Conservation (phyloP, 2,888 invertebrate genomes). For the Margaritifera margaritifera region DNA sequence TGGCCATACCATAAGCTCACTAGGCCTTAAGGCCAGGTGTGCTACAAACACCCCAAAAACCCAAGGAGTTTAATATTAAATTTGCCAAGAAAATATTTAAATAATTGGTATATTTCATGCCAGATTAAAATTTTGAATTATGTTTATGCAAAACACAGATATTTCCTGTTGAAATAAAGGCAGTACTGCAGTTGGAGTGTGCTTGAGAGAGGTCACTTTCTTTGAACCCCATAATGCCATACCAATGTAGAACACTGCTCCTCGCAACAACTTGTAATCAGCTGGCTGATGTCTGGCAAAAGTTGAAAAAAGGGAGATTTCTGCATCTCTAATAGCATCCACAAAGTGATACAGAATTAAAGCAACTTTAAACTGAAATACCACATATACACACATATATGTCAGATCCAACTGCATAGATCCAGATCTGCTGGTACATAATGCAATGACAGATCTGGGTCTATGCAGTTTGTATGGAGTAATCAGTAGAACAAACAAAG, state of each 20-base stretch:
- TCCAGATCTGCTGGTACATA: too few relatives aligned
- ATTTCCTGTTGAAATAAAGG: conserved; percentile 80
- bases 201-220: conserved; percentile 83
- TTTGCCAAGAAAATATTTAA: neutral
- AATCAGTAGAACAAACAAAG: too few relatives aligned
- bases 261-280: conserved; percentile 72
- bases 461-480: too few relatives aligned
- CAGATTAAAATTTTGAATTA: too few relatives aligned
- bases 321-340: neutral
- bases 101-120: neutral
- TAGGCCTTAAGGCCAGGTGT: too few relatives aligned
- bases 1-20: too few relatives aligned
- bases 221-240: conserved; percentile 93
- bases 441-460: too few relatives aligned
- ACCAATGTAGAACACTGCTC: conserved; percentile 92
- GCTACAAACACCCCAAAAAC: too few relatives aligned
- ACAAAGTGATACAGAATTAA: neutral
- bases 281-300: conserved; percentile 73
- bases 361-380: too few relatives aligned
- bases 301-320: neutral
- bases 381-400: too few relatives aligned
- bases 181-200: conserved; percentile 87
- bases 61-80: too few relatives aligned
- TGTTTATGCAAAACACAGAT: neutral
- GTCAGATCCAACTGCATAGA: too few relatives aligned